Conservation (phyloP, 2,888 invertebrate genomes). For the Chrysolina haemoptera region DNA sequence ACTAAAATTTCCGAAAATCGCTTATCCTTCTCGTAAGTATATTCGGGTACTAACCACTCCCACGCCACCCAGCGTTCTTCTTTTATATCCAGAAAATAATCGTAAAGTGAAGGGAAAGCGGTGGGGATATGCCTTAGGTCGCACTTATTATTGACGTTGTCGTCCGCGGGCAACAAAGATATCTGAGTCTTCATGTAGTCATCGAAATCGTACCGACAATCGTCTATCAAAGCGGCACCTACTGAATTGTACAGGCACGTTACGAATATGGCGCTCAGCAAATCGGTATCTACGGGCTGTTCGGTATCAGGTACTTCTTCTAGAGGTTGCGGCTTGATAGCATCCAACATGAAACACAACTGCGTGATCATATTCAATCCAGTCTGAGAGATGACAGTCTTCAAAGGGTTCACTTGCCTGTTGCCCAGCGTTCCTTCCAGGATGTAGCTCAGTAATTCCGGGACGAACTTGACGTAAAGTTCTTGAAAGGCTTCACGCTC, state of each 20-base stretch:
- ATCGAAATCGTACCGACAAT: constrained; percentile 83
- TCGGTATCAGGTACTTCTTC: constrained; percentile 49
- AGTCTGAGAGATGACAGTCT: constrained; percentile 88
- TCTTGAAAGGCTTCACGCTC: constrained; percentile 70
- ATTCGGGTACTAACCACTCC: constrained; percentile 84
- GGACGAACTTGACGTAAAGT: constrained; percentile 84
- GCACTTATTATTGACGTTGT: constrained; percentile 77
- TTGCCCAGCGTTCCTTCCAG: constrained; percentile 82
- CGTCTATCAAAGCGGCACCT: constrained; percentile 83
- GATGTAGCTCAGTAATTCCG: constrained; percentile 80
- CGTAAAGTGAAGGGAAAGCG: constrained; percentile 81
- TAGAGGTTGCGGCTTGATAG: constrained; percentile 72
- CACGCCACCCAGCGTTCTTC: constrained; percentile 86
- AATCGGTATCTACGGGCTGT: constrained; percentile 72
- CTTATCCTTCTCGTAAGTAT: constrained; percentile 79
- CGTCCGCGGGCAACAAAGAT: constrained; percentile 80
- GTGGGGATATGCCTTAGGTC: constrained; percentile 83
- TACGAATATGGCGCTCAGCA: constrained; percentile 81
- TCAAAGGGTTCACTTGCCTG: constrained; percentile 77
- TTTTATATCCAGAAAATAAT: constrained; percentile 83
- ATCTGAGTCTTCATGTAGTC: constrained; percentile 77
- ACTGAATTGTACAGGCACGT: constrained; percentile 88
- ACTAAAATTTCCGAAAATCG: constrained; percentile 90
- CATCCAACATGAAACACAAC: constrained; percentile 85
- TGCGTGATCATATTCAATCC: constrained; percentile 90